phyloP scores from a whole-genome alignment of 2,797 vertebrate genomes.

The Rallus crepitans region DNA sequence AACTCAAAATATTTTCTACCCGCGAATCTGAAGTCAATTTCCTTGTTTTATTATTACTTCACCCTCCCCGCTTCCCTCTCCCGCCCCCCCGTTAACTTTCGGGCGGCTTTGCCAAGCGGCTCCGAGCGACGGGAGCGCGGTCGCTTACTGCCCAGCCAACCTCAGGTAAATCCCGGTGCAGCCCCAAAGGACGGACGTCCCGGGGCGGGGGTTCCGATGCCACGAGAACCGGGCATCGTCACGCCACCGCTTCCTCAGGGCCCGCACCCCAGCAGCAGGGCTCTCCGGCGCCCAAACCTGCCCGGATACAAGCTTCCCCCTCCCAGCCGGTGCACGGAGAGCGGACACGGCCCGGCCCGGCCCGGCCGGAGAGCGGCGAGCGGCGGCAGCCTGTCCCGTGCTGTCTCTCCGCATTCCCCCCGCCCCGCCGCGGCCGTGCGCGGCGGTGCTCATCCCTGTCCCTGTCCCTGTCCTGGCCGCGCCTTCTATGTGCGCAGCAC shows the following conservation, averaged over 20 bases:
- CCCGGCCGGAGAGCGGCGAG: neutral
- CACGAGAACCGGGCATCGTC: neutral
- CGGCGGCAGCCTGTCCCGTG: neutral
- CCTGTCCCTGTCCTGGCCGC: neutral
- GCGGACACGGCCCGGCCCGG: neutral
- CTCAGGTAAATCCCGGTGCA: neutral
- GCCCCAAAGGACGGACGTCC: neutral
- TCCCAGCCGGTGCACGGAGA: neutral
- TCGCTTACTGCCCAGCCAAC: slow-evolving; percentile 34
- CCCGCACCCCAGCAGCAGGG: neutral
- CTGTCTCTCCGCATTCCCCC: neutral
- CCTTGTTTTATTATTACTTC: neutral
- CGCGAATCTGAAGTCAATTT: neutral
- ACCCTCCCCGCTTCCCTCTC: neutral
- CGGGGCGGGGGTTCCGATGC: neutral
- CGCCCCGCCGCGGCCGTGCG: neutral
- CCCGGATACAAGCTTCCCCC: neutral
- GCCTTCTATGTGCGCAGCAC: neutral
- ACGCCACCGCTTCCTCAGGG: neutral
- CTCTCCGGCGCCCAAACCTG: neutral
- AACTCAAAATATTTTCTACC: neutral
- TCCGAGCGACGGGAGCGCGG: neutral
- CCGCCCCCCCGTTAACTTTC: neutral
- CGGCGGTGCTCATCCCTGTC: neutral
- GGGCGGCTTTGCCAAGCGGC: neutral